phyloP scores from a whole-genome alignment of 2,888 invertebrate genomes.

The Lycophotia porphyrea region DNA sequence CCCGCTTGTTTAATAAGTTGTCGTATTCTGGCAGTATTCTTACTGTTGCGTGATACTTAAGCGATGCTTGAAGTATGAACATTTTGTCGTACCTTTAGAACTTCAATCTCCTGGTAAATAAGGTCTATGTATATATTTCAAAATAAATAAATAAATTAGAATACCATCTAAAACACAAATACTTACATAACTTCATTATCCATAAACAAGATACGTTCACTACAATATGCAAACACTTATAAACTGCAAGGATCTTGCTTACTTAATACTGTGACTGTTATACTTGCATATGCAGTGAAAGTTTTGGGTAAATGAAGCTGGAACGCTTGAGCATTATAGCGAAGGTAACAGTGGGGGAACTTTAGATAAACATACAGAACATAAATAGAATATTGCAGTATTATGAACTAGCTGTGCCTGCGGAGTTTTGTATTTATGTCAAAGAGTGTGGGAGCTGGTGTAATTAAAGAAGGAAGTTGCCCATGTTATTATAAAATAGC shows the following conservation, averaged over 20 bases:
- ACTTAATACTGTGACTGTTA: conserved; percentile 46
- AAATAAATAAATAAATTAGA: too few relatives aligned
- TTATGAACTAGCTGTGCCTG: conserved; percentile 15
- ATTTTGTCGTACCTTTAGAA: too few relatives aligned
- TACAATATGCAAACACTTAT: conserved; percentile 55
- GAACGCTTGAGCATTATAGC: conserved; percentile 43
- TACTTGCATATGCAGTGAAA: conserved; percentile 54
- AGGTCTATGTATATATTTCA: too few relatives aligned
- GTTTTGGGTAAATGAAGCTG: conserved; percentile 54
- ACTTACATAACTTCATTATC: neutral
- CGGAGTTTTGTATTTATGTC: neutral
- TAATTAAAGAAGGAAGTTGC: neutral
- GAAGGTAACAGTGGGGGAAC: conserved; percentile 37
- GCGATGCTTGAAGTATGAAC: too few relatives aligned
- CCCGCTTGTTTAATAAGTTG: too few relatives aligned
- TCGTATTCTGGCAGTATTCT: too few relatives aligned
- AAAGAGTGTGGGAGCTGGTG: neutral
- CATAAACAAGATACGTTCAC: conserved; percentile 7
- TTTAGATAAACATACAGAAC: conserved; percentile 43
- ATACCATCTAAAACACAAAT: conserved; percentile 4
- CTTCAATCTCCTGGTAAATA: too few relatives aligned
- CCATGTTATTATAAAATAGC: neutral
- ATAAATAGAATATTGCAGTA: conserved; percentile 44
- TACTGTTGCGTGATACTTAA: too few relatives aligned
- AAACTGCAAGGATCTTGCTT: conserved; percentile 50